Evolutionary conservation across 2,113 vertebrate species (phyloP).

Genomic region (Heloderma charlesbogerti): DNA sequence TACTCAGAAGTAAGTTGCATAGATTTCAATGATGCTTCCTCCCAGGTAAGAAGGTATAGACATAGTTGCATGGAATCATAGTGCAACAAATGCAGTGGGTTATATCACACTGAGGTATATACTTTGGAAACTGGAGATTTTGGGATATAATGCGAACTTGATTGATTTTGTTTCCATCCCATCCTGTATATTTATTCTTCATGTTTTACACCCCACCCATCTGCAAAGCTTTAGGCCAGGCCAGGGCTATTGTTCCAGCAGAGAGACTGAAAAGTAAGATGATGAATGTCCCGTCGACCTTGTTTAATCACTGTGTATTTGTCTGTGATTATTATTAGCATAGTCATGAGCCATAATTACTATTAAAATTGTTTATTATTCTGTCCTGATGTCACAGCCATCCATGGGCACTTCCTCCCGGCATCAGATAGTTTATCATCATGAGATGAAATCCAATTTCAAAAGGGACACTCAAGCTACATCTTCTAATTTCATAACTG

Average conservation of each 20-base stretch:
- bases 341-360: conserved; percentile 22
- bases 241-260: background rate
- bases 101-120: background rate
- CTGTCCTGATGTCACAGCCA: background rate
- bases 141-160: background rate
- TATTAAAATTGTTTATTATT: conserved; percentile 27
- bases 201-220: background rate
- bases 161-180: background rate
- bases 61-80: background rate
- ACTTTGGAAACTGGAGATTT: background rate
- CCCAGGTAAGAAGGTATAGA: too few relatives aligned
- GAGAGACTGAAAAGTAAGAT: background rate
- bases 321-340: conserved; percentile 18
- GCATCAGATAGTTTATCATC: conserved; percentile 12
- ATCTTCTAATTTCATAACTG: conserved; percentile 9
- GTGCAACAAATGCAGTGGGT: background rate
- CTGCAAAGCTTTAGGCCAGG: background rate
- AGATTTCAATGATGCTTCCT: too few relatives aligned
- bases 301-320: conserved; percentile 23
- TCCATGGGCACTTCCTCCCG: background rate
- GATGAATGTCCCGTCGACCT: conserved; percentile 11
- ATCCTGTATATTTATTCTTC: background rate
- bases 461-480: conserved; percentile 6
- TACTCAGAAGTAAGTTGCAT: too few relatives aligned
- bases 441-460: conserved; percentile 14